Evolutionary conservation across 2,888 invertebrate species (phyloP), one percentile per base, ranked within the genome.

Genomic region (Linnaemya vulpina): DNA sequence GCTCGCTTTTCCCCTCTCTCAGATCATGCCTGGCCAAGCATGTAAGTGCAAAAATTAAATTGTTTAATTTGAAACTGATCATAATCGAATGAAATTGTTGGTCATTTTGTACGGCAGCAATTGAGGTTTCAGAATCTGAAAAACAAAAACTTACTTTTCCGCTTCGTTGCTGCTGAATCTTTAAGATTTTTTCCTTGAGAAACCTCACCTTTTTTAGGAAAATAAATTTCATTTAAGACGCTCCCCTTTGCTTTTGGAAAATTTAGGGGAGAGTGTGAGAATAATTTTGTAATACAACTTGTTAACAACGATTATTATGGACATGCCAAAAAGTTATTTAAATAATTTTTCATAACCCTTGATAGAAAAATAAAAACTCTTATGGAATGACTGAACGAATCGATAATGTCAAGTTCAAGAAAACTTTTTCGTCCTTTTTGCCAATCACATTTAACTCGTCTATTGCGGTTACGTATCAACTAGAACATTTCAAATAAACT

Each of bases 41-140:
- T 79, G 74, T 78, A 79, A 85, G 85, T 85, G 85, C 85, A 85
- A 85, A 85, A 85, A 82, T 85, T 85, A 85, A 85, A 82, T 82
- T 85, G 85, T 85, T 85, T 82, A 82, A 79, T 75, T 78, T 82
- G 20, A 85, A 85, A 85, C 75, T 85, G 85, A 79, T 85, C 60
- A 79, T 75, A 75, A 82, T 71, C 65, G 53, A 73, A 78, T 79
- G 65, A 62, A 79, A 78, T 79, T 70, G 75, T 40, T 60, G 82
- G 74, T 75, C 77, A 77, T 58, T 62, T 60, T 80, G 22, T n/a
- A 67, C 71, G 73, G 58, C 82, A 78, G 75, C 75, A 75, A 30
- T 70, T 79, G 70, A 68, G 75, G 82, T 82, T 82, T 78, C 25
- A 25, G 3, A 40, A 71, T 25, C 51, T 73, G 38, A 43, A 55